Evolutionary conservation across 2,888 invertebrate genomes (phyloP).

Genomic region (Himalopsyche anomala): DNA sequence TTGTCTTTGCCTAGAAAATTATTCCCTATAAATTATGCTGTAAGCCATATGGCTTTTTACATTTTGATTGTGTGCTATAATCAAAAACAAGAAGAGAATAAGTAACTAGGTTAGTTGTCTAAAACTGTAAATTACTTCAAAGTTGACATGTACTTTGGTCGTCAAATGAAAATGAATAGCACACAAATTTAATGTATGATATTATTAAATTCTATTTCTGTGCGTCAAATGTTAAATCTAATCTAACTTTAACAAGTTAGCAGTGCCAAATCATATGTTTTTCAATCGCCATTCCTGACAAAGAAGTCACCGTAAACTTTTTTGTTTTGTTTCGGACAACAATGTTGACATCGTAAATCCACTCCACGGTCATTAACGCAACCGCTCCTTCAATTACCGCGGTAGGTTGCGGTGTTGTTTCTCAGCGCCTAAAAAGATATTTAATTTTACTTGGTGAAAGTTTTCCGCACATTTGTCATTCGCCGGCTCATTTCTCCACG

Average conservation of each 20-base stretch:
- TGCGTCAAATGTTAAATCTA: background rate
- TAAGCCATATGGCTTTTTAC: no score
- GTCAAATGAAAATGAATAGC: background rate
- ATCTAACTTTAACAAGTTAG: background rate
- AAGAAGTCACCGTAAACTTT: background rate
- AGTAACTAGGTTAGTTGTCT: no score
- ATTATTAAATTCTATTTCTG: background rate
- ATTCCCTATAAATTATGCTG: no score
- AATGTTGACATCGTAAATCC: constrained; percentile 21
- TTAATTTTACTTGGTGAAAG: constrained; percentile 14
- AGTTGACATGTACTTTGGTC: background rate
- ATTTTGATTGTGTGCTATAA: no score
- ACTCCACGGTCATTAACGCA: constrained; percentile 6
- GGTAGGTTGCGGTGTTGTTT: background rate
- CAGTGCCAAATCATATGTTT: background rate
- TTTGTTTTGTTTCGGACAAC: background rate
- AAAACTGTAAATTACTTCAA: background rate
- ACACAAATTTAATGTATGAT: background rate
- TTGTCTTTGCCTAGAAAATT: no score
- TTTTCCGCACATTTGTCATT: constrained; percentile 16
- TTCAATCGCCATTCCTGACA: background rate
- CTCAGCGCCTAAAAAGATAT: constrained; percentile 15
- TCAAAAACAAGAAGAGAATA: no score
- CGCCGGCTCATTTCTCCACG: background rate
- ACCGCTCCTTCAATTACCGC: constrained; percentile 14